phyloP scores from a whole-genome alignment of 1,140 invertebrate species.

The Papilio polytes region DNA sequence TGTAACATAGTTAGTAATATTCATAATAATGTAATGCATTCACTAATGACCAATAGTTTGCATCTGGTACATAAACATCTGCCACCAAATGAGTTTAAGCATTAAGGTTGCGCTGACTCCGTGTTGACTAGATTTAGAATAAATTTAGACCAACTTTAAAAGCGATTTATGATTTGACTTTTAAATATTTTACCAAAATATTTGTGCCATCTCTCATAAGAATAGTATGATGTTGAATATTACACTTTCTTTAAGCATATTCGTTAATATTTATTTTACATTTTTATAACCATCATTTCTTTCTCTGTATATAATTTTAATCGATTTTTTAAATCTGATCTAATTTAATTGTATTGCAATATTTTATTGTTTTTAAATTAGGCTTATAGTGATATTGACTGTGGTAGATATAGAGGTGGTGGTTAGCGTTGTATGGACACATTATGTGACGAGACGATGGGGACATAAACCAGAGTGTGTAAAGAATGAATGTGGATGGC shows the following conservation, averaged over 20 bases:
- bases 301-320: too few species aligned
- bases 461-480: too few species aligned
- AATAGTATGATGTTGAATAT: not conserved
- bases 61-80: conserved; percentile 19
- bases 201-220: not conserved
- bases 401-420: too few species aligned
- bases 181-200: not conserved
- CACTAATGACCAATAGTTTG: conserved; percentile 18
- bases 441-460: too few species aligned
- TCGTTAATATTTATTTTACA: not conserved
- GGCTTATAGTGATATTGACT: too few species aligned
- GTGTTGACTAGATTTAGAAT: conserved; percentile 24
- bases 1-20: not conserved
- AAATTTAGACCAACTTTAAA: conserved; percentile 9
- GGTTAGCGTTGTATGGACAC: too few species aligned
- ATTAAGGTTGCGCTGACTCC: conserved; percentile 26
- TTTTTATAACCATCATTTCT: not conserved
- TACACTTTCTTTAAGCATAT: not conserved
- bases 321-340: too few species aligned
- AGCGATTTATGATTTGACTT: not conserved
- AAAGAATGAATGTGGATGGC: too few species aligned
- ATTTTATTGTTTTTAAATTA: too few species aligned
- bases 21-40: conserved; percentile 1
- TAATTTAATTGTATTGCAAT: too few species aligned
- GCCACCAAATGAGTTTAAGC: conserved; percentile 25